Evolutionary conservation across 2,797 vertebrate species (phyloP).

Genomic region (Parauchenoglanis punctatus): DNA sequence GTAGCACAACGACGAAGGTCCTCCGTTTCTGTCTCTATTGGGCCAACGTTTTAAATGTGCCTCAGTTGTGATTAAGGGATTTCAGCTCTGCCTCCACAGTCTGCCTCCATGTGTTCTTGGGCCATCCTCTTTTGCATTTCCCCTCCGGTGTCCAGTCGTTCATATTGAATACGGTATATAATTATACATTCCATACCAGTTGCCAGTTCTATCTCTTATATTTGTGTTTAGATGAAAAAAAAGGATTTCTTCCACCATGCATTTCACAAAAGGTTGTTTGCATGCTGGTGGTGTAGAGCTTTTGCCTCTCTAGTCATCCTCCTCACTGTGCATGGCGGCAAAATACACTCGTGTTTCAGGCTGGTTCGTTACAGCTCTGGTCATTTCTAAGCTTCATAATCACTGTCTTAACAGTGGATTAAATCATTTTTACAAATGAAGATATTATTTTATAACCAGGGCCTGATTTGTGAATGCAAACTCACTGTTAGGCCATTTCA

Average conservation of each 20-base stretch:
- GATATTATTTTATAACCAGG: not conserved
- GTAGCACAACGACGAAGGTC: too few relatives aligned
- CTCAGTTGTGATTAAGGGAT: too few relatives aligned
- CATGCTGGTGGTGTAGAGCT: not conserved
- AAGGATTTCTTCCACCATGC: not conserved
- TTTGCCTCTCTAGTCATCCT: not conserved
- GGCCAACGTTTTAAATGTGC: too few relatives aligned
- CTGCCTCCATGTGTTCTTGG: too few relatives aligned
- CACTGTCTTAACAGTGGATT: not conserved
- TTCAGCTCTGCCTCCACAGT: too few relatives aligned
- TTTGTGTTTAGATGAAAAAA: not conserved
- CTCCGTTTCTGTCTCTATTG: too few relatives aligned
- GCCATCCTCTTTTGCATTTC: too few relatives aligned
- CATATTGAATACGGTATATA: not conserved
- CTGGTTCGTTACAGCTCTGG: not conserved
- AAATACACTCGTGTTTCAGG: not conserved
- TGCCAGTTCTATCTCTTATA: not conserved
- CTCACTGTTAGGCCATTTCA: not conserved
- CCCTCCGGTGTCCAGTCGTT: too few relatives aligned
- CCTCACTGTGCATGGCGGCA: not conserved
- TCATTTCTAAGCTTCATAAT: not conserved
- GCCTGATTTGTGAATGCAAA: not conserved
- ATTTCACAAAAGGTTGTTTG: not conserved
- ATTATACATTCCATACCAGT: not conserved
- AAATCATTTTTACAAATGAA: not conserved